Evolutionary conservation across 2,888 invertebrate genomes (phyloP), one percentile per base, ranked within the genome.

Genomic region (Uropetala carovei): DNA sequence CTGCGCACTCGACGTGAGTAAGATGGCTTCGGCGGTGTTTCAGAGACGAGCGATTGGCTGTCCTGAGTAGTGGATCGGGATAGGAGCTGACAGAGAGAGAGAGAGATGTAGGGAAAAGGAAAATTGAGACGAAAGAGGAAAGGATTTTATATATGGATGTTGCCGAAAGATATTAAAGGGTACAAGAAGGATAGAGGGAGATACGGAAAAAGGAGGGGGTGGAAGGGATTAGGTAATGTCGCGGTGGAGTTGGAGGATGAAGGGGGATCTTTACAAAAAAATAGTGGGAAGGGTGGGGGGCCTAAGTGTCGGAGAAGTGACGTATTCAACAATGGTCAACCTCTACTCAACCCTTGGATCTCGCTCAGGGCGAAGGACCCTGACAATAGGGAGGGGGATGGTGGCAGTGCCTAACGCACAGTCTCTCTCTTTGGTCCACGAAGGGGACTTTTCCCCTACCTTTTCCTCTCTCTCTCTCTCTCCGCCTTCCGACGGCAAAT

Each of bases 1-100:
- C 75, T 75, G 75, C 75, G 75, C 75, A 68, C 22, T 68, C 22
- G 75, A 75, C 22, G 27, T 27, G 75, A 75, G 68, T 68, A 64
- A 64, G 68, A 68, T 68, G 68, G 68, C 68, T 68, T 68, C 68
- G 68, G 18, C 43, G 43, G 43, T 43, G 43, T 43, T 43, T 43
- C 43, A 43, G 43, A 43, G 43, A 43, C n/a, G 18, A 75, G 75
- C 75, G 75, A 75, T 75, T 75, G 75, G 75, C 75, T 27, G 75
- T 18, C 68, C 68, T 68, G 16, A 0, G 68, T 18, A 22, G 22
- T 3, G 68, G 68, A 68, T 27, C 22, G 27, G 75, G 75, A 27
- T 22, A 18, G 75, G 75, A 27, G 22, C 16, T 22, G 27, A 75
- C 22, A 43, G 43, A 43, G 1, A 5, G 43, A 43, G 43, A 43